Evolutionary conservation across 2,797 vertebrate genomes (phyloP).

Genomic region (Poliocrania exsul): DNA sequence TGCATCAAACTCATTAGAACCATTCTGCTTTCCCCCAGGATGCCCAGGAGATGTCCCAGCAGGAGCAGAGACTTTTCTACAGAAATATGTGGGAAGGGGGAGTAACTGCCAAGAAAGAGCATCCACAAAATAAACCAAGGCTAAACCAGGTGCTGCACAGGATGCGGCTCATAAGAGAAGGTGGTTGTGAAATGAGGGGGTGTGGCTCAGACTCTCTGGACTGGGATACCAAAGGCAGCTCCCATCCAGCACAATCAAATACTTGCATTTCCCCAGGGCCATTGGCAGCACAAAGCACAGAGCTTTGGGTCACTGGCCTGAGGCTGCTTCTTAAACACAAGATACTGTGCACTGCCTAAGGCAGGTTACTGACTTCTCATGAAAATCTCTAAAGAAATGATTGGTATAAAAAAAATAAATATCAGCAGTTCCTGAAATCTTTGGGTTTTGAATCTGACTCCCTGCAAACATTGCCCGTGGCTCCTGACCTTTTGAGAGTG

Average conservation of each 20-base stretch:
- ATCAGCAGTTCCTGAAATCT: not conserved
- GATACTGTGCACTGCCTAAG: not conserved
- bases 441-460: not conserved
- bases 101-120: not conserved
- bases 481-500: not conserved
- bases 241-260: accelerated
- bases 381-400: not conserved
- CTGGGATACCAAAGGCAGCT: not conserved
- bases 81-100: not conserved
- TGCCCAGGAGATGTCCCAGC: not conserved
- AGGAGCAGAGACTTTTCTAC: not conserved
- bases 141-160: not conserved
- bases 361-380: not conserved
- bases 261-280: accelerated
- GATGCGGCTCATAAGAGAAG: not conserved
- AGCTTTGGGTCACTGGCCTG: not conserved
- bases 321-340: not conserved
- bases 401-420: not conserved
- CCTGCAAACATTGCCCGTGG: not conserved
- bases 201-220: not conserved
- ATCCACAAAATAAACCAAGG: not conserved
- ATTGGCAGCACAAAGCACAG: accelerated
- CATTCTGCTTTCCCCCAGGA: not conserved
- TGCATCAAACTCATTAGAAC: not conserved
- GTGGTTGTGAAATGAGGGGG: not conserved